phyloP scores from a whole-genome alignment of 2,113 vertebrate genomes.

The Colius striatus region DNA sequence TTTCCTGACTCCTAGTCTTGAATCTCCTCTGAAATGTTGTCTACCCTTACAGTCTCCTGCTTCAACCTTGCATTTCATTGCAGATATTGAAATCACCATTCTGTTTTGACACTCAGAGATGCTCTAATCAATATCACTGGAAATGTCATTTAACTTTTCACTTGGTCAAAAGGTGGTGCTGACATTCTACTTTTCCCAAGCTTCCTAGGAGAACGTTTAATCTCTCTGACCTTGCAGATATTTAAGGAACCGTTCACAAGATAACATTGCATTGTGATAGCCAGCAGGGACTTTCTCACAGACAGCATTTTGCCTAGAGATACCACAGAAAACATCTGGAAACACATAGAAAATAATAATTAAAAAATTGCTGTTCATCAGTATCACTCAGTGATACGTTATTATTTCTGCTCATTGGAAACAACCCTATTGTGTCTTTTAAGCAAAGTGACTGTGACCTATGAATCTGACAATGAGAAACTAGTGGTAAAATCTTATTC shows the following conservation, averaged over 20 bases:
- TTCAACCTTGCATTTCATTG: constrained; percentile 8
- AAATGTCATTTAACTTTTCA: constrained; percentile 73
- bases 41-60: not conserved
- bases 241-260: constrained; percentile 66
- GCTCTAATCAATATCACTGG: constrained; percentile 62
- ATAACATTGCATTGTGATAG: constrained; percentile 55
- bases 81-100: constrained; percentile 44
- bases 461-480: not conserved
- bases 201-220: constrained; percentile 69
- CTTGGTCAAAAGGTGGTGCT: constrained; percentile 59
- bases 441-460: not conserved
- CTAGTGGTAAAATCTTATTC: not conserved
- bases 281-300: constrained; percentile 44
- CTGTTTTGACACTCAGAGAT: constrained; percentile 26
- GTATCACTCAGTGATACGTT: not conserved
- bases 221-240: constrained; percentile 70
- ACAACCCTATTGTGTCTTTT: not conserved
- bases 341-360: constrained; percentile 6
- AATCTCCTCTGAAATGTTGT: not conserved
- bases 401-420: not conserved
- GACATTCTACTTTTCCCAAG: constrained; percentile 71
- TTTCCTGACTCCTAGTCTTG: not conserved
- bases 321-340: constrained; percentile 47
- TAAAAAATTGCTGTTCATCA: not conserved
- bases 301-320: constrained; percentile 45